Evolutionary conservation across 2,888 invertebrate species (phyloP).

Genomic region (Epinotia bilunana): DNA sequence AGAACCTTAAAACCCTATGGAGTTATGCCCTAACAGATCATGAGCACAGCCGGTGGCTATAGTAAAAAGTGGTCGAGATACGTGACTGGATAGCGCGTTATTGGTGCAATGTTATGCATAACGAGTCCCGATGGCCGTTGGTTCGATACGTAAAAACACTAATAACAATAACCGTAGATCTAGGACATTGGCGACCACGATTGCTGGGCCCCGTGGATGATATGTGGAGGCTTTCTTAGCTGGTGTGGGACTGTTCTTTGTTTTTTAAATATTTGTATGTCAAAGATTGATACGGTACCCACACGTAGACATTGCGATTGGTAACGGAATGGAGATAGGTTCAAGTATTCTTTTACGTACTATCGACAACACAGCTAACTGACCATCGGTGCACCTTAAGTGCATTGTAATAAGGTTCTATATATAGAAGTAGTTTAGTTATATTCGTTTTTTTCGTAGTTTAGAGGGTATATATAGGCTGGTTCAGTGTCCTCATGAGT

Average conservation of each 20-base stretch:
- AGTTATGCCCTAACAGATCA: background rate
- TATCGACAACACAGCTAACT: too few species aligned
- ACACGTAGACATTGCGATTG: background rate
- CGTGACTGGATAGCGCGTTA: conserved; percentile 48
- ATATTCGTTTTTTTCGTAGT: too few species aligned
- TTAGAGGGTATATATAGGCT: too few species aligned
- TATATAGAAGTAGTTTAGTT: too few species aligned
- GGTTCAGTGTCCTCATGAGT: too few species aligned
- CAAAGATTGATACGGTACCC: background rate
- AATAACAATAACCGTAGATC: conserved; percentile 45
- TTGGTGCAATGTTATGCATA: conserved; percentile 47
- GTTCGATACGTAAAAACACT: conserved; percentile 48
- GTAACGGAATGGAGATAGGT: background rate
- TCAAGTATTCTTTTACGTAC: background rate
- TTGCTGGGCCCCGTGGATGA: background rate
- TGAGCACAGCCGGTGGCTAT: background rate
- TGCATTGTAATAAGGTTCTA: too few species aligned
- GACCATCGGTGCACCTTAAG: too few species aligned
- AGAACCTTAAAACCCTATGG: background rate
- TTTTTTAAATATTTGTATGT: background rate
- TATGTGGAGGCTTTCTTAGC: background rate
- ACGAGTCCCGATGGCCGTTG: conserved; percentile 47
- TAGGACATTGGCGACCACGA: conserved; percentile 18
- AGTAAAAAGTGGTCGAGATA: conserved; percentile 43
- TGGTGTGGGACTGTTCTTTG: background rate